Evolutionary conservation across 2,113 vertebrate species (phyloP).

Genomic region (Boleophthalmus pectinirostris): DNA sequence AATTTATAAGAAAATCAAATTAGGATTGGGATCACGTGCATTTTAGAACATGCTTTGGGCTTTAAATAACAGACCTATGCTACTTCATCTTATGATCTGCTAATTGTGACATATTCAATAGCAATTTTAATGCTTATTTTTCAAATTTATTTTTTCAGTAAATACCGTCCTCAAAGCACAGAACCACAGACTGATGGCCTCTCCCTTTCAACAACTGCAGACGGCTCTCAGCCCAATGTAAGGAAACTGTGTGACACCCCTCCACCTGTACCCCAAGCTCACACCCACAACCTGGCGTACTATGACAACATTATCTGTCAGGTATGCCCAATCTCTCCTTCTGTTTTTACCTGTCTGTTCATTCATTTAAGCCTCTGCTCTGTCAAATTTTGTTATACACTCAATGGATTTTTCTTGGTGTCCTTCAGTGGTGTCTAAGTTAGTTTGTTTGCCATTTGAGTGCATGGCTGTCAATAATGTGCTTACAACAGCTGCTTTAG

Average conservation of each 20-base stretch:
- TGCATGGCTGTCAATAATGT: slow-evolving; percentile 9
- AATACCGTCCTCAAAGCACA: slow-evolving; percentile 86
- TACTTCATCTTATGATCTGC: no score
- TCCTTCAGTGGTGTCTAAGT: neutral
- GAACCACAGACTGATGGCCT: slow-evolving; percentile 96
- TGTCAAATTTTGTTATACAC: neutral
- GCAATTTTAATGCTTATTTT: neutral
- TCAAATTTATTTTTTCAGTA: slow-evolving; percentile 64
- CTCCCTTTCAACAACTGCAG: slow-evolving; percentile 94
- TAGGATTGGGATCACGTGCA: no score
- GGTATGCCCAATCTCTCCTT: slow-evolving; percentile 69
- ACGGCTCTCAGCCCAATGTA: slow-evolving; percentile 97
- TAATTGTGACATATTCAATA: neutral
- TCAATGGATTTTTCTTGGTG: slow-evolving; percentile 17
- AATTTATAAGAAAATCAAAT: no score
- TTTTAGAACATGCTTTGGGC: no score
- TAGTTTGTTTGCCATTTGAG: slow-evolving; percentile 6
- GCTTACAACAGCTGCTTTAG: slow-evolving; percentile 4
- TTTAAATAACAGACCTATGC: no score
- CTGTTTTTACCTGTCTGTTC: slow-evolving; percentile 37
- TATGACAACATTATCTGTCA: slow-evolving; percentile 86
- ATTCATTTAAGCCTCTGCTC: slow-evolving; percentile 2
- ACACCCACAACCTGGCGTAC: slow-evolving; percentile 79
- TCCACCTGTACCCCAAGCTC: slow-evolving; percentile 76
- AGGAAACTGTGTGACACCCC: slow-evolving; percentile 82